phyloP scores from a whole-genome alignment of 2,797 vertebrate species.

The Gallinago solitaria region DNA sequence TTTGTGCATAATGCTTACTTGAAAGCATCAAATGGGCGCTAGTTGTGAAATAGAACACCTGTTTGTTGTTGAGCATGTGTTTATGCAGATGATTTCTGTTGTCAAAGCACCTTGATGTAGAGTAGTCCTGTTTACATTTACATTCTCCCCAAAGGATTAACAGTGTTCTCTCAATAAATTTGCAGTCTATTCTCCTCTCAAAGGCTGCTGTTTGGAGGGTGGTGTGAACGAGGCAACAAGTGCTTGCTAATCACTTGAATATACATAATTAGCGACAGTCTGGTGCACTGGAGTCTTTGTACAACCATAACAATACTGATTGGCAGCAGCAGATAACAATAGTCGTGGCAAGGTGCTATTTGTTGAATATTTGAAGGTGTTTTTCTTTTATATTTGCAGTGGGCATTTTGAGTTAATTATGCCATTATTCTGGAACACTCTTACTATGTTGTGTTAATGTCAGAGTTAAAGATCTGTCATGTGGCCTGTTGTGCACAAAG shows the following conservation, averaged over 20 bases:
- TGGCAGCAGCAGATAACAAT: slow-evolving; percentile 73
- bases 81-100: slow-evolving; percentile 89
- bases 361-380: slow-evolving; percentile 65
- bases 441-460: slow-evolving; percentile 10
- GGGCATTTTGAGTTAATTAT: slow-evolving; percentile 60
- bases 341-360: slow-evolving; percentile 58
- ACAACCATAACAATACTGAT: slow-evolving; percentile 73
- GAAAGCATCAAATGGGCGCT: slow-evolving; percentile 81
- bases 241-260: slow-evolving; percentile 83
- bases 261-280: slow-evolving; percentile 83
- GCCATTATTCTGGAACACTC: not conserved
- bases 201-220: slow-evolving; percentile 81
- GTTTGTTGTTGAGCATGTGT: slow-evolving; percentile 89
- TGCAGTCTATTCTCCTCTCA: slow-evolving; percentile 83
- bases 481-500: not conserved
- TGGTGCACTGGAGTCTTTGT: slow-evolving; percentile 79
- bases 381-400: slow-evolving; percentile 63
- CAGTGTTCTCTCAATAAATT: slow-evolving; percentile 84
- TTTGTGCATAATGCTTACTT: slow-evolving; percentile 82
- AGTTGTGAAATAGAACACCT: slow-evolving; percentile 91
- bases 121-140: slow-evolving; percentile 85
- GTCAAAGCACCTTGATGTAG: slow-evolving; percentile 88
- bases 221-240: slow-evolving; percentile 84
- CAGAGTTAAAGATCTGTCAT: slow-evolving; percentile 32
- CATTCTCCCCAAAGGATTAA: slow-evolving; percentile 83